A percentile compares a stretch with the other conserved stretches of the same genome.
These are phyloP conservation scores for Taxidea taxus DNA, from an alignment of 2,113 vertebrate genomes.

Conservation along the genomic window DNA sequence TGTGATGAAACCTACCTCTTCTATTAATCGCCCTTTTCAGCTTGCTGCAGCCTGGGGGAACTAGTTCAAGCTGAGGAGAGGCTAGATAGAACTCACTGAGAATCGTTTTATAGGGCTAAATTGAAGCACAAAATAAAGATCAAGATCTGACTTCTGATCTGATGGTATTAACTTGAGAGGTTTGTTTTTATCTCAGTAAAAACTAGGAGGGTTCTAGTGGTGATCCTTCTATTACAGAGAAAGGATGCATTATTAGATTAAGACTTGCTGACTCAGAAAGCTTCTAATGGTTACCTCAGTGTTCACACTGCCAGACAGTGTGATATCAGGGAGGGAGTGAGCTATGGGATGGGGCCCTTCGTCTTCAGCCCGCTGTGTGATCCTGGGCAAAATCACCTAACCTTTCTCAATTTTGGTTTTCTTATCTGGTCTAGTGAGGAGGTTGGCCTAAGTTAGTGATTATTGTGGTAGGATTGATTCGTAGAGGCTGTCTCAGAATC, in stretches of 20 bases:
- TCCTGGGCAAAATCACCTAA: background rate
- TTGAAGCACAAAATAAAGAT: background rate
- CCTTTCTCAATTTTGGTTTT: background rate
- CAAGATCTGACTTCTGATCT: background rate
- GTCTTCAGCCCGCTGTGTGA: background rate
- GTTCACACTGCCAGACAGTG: background rate
- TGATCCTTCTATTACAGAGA: background rate
- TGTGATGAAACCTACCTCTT: accelerated
- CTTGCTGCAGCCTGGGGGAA: background rate
- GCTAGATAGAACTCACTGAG: background rate
- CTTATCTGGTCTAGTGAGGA: background rate
- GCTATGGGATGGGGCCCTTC: background rate
- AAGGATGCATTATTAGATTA: background rate
- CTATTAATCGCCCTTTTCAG: background rate
- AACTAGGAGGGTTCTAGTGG: background rate
- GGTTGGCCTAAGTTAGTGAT: background rate
- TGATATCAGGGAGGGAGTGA: background rate
- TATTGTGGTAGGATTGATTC: background rate
- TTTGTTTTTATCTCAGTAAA: background rate
- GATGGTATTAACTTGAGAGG: background rate
- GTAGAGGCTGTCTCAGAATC: background rate
- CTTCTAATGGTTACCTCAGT: background rate
- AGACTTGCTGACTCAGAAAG: background rate
- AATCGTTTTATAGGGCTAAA: background rate
- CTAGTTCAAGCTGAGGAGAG: background rate